A percentile compares a stretch with the other conserved stretches of the same genome.
phyloP scores from a whole-genome alignment of 2,113 vertebrate genomes.

The Corythornis cristatus region DNA sequence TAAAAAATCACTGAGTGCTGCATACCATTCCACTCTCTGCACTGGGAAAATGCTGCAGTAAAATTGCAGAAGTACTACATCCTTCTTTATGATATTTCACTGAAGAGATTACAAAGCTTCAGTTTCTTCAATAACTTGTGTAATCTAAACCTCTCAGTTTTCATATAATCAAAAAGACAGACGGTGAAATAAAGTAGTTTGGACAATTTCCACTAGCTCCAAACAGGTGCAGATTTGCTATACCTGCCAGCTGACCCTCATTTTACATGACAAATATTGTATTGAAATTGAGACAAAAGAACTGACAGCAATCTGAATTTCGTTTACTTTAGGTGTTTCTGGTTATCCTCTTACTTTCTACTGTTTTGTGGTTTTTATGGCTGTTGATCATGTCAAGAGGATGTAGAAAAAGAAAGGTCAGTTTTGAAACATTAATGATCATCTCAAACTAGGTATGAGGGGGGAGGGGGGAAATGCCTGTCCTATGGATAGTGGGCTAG shows the following conservation, averaged over 20 bases:
- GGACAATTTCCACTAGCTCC: neutral
- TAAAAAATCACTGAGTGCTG: neutral
- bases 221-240: conserved; percentile 27
- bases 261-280: conserved; percentile 23
- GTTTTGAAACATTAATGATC: neutral
- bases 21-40: neutral
- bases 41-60: neutral
- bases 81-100: neutral
- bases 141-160: neutral
- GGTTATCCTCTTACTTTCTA: neutral
- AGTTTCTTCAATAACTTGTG: neutral
- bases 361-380: neutral
- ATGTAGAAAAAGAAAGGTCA: neutral
- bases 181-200: conserved; percentile 8
- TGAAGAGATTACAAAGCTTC: neutral
- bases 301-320: conserved; percentile 11
- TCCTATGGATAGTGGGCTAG: no score
- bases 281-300: conserved; percentile 20
- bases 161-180: neutral
- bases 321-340: conserved; percentile 2
- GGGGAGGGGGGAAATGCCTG: no score
- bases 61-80: neutral
- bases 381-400: neutral
- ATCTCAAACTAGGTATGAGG: neutral
- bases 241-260: conserved; percentile 34